Percentiles rank a stretch among this genome's conserved stretches.
phyloP scores from a whole-genome alignment of 2,888 invertebrate genomes.

The Dasypolia templi region DNA sequence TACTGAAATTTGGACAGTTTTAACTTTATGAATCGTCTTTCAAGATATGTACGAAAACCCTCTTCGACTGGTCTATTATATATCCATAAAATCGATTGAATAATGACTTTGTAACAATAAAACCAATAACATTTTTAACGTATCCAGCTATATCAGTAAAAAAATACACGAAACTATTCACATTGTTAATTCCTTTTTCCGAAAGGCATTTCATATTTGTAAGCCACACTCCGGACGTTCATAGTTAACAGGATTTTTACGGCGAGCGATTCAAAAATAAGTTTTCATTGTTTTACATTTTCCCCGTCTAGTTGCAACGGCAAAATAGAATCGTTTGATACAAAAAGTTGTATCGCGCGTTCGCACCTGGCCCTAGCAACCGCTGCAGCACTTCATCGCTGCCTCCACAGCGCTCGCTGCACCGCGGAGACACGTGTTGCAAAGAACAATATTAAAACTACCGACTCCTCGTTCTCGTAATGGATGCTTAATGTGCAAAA shows the following conservation, averaged over 20 bases:
- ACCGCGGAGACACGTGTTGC: slow-evolving; percentile 61
- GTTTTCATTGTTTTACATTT: slow-evolving; percentile 66
- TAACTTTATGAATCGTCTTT: not conserved
- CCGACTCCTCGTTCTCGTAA: slow-evolving; percentile 62
- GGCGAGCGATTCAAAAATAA: slow-evolving; percentile 66
- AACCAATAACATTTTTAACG: not conserved
- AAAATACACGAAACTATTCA: slow-evolving; percentile 27
- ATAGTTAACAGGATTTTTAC: slow-evolving; percentile 51
- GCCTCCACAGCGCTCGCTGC: slow-evolving; percentile 56
- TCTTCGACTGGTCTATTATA: slow-evolving; percentile 18
- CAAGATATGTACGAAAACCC: not conserved
- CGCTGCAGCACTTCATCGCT: slow-evolving; percentile 38
- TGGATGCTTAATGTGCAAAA: slow-evolving; percentile 68
- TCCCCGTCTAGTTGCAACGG: slow-evolving; percentile 45
- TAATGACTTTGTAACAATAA: not conserved
- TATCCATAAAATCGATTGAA: not conserved
- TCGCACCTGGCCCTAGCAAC: slow-evolving; percentile 74
- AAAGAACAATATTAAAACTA: slow-evolving; percentile 62
- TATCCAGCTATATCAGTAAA: not conserved
- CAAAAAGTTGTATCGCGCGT: slow-evolving; percentile 75
- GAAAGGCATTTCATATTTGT: slow-evolving; percentile 52
- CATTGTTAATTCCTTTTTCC: slow-evolving; percentile 52
- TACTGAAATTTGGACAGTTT: too few relatives aligned
- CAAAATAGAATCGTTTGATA: slow-evolving; percentile 67
- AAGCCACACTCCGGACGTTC: slow-evolving; percentile 46